Evolutionary conservation across 2,797 vertebrate species (phyloP), one percentile per base, ranked within the genome.

Genomic region (Pseudopleuronectes americanus): DNA sequence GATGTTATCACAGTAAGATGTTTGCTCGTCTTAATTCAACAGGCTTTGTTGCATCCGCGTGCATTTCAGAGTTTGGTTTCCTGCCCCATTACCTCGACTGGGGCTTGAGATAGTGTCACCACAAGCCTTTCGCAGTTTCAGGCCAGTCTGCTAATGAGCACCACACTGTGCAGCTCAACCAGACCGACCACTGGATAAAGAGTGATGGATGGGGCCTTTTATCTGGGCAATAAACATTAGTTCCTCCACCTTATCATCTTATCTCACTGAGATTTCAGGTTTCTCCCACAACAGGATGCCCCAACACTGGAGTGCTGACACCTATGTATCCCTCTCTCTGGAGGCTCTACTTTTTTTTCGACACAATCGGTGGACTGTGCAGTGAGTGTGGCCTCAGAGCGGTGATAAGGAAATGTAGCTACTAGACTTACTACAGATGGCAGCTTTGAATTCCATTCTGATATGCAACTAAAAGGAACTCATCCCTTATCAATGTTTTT

Each of bases 221-320:
- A 92, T 91, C 90, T 84, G 63, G 48, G 79, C 83, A 92, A 90
- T 94, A 91, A 92, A 71, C 89, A 84, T 76, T 22, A 86, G 84
- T 89, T 90, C 77, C 89, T 88, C 74, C 64, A 76, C 43, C 86
- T 88, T 93, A 93, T 93, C 91, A 83, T 79, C 91, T 94, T 94
- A 94, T 94, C 93, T 91, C 63, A 60, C 60, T 71, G 68, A 85
- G 86, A 84, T 73, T 81, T 87, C 82, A 81, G 64, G 77, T 80
- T 82, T 85, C 75, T 79, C 76, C 77, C 73, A 63, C 66, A 65
- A 80, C 59, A 88, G 84, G 85, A 85, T 69, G 81, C 65, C 62
- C 70, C 75, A 58, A 61, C 67, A 64, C 57, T 76, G 59, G 69
- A 73, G 62, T 62, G 49, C 80, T 72, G 77, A 86, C 85, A 87